Evolutionary conservation across 2,888 invertebrate genomes (phyloP).

Genomic region (Dione vanillae): DNA sequence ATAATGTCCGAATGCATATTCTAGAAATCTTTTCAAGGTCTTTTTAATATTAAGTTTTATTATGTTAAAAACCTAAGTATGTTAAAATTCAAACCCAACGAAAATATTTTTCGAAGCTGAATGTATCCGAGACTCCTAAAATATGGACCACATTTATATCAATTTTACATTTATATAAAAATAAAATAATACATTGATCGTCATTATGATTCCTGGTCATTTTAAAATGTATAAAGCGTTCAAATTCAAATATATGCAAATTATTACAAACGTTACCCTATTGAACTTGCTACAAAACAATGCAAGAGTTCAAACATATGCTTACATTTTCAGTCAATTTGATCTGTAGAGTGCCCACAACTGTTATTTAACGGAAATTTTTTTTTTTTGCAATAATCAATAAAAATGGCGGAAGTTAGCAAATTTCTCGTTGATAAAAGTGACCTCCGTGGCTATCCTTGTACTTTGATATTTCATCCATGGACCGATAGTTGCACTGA

Average conservation of each 20-base stretch:
- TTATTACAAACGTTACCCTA: conserved; percentile 36
- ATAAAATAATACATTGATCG: conserved; percentile 7
- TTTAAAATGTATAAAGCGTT: conserved; percentile 31
- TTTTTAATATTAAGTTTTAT: too few relatives aligned
- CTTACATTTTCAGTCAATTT: conserved; percentile 23
- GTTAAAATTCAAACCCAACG: too few relatives aligned
- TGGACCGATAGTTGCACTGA: conserved; percentile 64
- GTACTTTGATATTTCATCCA: conserved; percentile 67
- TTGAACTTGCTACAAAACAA: conserved; percentile 39
- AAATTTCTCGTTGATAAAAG: conserved; percentile 60
- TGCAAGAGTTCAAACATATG: conserved; percentile 4
- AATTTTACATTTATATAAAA: too few relatives aligned
- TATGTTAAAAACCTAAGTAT: too few relatives aligned
- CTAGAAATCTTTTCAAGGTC: too few relatives aligned
- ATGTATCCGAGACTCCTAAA: background rate
- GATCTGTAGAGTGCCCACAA: conserved; percentile 5
- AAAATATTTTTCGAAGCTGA: background rate
- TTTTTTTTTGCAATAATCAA: background rate
- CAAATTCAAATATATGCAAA: conserved; percentile 41
- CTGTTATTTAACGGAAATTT: background rate
- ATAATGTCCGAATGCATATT: too few relatives aligned
- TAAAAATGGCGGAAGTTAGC: conserved; percentile 73
- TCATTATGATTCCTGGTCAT: background rate
- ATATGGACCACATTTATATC: too few relatives aligned
- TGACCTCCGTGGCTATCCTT: conserved; percentile 52